Percentiles rank a stretch among this genome's conserved stretches.
phyloP scores from a whole-genome alignment of 2,888 invertebrate species.

The Aphidius colemani region DNA sequence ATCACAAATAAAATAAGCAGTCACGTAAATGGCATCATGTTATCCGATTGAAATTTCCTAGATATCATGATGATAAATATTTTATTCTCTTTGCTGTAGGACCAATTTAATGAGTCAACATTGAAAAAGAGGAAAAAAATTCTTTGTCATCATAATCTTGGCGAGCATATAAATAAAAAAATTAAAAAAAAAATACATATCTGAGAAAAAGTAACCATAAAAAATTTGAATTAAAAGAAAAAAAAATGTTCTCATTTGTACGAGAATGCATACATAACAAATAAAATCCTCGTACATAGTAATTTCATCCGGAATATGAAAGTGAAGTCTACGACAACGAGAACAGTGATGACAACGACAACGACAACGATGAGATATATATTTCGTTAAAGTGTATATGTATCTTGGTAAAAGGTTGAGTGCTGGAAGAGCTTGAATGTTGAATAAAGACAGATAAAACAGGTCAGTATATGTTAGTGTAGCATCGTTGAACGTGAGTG shows the following conservation, averaged over 20 bases:
- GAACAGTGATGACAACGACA: background rate
- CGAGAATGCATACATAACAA: constrained; percentile 46
- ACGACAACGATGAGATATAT: constrained; percentile 17
- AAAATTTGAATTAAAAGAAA: constrained; percentile 1
- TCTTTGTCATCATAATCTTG: background rate
- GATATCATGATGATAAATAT: no score
- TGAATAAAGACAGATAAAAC: constrained; percentile 34
- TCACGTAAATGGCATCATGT: background rate
- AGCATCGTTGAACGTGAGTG: constrained; percentile 37
- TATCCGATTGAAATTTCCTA: background rate
- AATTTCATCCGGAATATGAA: constrained; percentile 60
- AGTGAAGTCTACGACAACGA: constrained; percentile 53
- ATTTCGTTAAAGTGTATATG: constrained; percentile 13
- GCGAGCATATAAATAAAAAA: background rate
- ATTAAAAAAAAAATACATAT: background rate
- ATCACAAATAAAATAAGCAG: background rate
- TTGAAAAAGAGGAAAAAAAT: background rate
- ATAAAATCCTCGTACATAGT: constrained; percentile 59
- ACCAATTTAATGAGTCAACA: background rate
- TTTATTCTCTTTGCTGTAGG: no score
- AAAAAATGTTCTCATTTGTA: constrained; percentile 18
- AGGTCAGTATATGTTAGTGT: constrained; percentile 31
- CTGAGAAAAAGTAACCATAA: constrained; percentile 10
- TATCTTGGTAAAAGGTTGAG: constrained; percentile 30
- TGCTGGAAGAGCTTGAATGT: constrained; percentile 34